Percentiles rank a stretch among this genome's conserved stretches.
These are phyloP conservation scores for Thera britannica DNA, from an alignment of 2,888 invertebrate species.

Conservation along the genomic window DNA sequence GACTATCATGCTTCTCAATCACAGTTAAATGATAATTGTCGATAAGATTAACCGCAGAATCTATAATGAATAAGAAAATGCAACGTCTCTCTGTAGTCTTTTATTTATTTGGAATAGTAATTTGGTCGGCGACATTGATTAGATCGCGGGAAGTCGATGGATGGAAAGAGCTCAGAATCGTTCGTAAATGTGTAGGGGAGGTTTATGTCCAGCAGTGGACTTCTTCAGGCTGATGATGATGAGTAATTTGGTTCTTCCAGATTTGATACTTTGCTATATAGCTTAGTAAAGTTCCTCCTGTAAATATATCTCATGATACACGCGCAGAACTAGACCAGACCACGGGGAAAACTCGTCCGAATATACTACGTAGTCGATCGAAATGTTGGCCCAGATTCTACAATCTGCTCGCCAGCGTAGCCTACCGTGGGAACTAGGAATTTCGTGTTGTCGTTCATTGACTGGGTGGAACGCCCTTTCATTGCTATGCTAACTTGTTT, in stretches of 20 bases:
- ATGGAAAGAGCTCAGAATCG: too few relatives aligned
- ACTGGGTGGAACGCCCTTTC: conserved; percentile 24
- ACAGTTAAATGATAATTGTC: not conserved
- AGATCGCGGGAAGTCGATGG: too few relatives aligned
- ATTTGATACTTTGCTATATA: not conserved
- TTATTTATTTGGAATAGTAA: not conserved
- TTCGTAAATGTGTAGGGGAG: too few relatives aligned
- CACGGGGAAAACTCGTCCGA: conserved; percentile 7
- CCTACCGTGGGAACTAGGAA: conserved; percentile 44
- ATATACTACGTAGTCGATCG: conserved; percentile 15
- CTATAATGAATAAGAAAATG: not conserved
- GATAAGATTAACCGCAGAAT: not conserved
- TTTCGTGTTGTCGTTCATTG: conserved; percentile 33
- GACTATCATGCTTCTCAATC: conserved; percentile 4
- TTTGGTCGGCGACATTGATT: too few relatives aligned
- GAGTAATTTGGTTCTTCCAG: not conserved
- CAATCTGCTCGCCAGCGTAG: conserved; percentile 36
- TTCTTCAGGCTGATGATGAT: too few relatives aligned
- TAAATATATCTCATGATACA: not conserved
- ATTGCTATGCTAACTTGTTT: conserved; percentile 15
- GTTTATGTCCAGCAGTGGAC: too few relatives aligned
- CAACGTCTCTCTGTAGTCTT: not conserved
- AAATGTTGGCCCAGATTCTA: conserved; percentile 39
- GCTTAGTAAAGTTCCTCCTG: not conserved
- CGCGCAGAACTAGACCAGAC: not conserved